These are phyloP conservation scores for Anoplopoma fimbria DNA, from an alignment of 2,113 vertebrate genomes.

Conservation along the genomic window DNA sequence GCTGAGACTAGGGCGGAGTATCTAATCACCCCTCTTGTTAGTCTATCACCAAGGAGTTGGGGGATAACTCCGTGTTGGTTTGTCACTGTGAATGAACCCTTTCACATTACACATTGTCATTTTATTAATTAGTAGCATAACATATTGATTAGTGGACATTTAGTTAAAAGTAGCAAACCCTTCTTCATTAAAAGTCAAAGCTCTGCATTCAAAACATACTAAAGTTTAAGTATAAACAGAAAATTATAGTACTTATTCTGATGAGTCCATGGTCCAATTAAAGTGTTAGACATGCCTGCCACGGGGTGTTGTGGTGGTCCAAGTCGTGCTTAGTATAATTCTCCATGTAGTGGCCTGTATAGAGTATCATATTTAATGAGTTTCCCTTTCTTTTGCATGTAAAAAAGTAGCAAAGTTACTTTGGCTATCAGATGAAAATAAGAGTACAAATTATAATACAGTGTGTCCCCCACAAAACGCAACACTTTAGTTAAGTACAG, in stretches of 20 bases:
- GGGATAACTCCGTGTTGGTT: no score
- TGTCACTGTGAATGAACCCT: no score
- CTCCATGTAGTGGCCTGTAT: background rate
- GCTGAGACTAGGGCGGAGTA: background rate
- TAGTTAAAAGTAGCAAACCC: background rate
- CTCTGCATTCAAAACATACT: background rate
- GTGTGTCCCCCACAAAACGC: background rate
- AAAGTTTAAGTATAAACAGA: background rate
- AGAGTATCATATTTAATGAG: background rate
- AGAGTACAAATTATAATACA: background rate
- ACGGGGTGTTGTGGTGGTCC: background rate
- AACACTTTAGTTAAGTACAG: background rate
- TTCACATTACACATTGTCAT: no score
- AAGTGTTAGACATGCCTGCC: background rate
- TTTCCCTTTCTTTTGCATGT: background rate
- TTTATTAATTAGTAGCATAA: background rate
- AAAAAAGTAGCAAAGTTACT: no score
- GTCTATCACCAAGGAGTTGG: background rate
- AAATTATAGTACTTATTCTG: background rate
- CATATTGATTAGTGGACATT: slow-evolving; percentile 4
- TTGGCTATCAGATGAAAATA: background rate
- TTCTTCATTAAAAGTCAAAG: background rate
- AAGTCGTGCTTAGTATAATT: background rate
- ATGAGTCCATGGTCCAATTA: background rate
- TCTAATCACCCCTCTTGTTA: background rate